A percentile compares a stretch with the other conserved stretches of the same genome.
Evolutionary conservation across 2,797 vertebrate genomes (phyloP).

Genomic region (Fistularia commersonii): DNA sequence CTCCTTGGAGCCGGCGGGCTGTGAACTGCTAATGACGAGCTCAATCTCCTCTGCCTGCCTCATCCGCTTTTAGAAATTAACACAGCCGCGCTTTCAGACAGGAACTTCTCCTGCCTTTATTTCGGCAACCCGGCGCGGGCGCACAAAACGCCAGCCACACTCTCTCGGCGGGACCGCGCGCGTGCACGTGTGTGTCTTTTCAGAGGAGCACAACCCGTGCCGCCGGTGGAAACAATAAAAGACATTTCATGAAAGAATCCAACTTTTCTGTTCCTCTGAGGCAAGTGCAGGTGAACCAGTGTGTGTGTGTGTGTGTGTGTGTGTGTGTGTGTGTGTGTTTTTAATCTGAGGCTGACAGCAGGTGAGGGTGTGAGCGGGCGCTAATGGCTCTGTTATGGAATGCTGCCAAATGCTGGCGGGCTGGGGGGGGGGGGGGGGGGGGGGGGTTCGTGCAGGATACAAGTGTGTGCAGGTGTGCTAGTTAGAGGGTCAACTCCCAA

Average conservation of each 20-base stretch:
- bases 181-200: constrained; percentile 32
- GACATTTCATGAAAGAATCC: constrained; percentile 61
- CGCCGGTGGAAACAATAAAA: constrained; percentile 70
- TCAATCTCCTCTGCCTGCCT: constrained; percentile 73
- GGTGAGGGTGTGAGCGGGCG: constrained; percentile 45
- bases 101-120: constrained; percentile 63
- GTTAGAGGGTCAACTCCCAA: constrained; percentile 22
- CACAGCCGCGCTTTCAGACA: constrained; percentile 50
- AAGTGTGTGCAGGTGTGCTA: constrained; percentile 20
- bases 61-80: constrained; percentile 80
- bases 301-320: constrained; percentile 9
- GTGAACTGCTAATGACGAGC: constrained; percentile 73
- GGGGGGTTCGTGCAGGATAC: constrained; percentile 10
- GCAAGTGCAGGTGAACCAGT: constrained; percentile 43
- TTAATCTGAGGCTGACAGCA: constrained; percentile 41
- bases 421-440: constrained; percentile 34
- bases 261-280: constrained; percentile 63
- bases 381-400: constrained; percentile 52
- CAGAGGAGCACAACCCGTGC: constrained; percentile 58
- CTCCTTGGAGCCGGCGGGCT: constrained; percentile 65
- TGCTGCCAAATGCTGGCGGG: constrained; percentile 52
- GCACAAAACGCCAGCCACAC: constrained; percentile 63
- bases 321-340: constrained; percentile 8
- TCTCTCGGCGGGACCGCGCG: constrained; percentile 17
- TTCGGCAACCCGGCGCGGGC: constrained; percentile 54